Conservation (phyloP, 2,888 invertebrate species). For the Meloe dianella region DNA sequence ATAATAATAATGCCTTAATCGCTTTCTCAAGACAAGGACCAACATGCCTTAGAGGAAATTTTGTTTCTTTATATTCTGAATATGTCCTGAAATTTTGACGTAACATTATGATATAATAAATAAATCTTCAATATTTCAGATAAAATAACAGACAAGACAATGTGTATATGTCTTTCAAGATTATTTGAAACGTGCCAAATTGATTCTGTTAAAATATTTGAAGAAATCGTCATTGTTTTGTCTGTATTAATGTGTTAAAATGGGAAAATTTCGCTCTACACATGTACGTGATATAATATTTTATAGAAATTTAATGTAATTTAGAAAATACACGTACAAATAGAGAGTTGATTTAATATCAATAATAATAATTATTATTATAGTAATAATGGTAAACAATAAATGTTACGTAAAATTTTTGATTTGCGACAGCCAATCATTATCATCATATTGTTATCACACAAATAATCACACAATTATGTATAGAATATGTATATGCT, state of each 20-base stretch:
- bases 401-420: slow-evolving; percentile 23
- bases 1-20: slow-evolving; percentile 43
- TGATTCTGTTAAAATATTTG: background rate
- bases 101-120: background rate
- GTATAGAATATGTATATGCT: slow-evolving; percentile 29
- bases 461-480: slow-evolving; percentile 28
- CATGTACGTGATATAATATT: slow-evolving; percentile 10
- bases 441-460: slow-evolving; percentile 32
- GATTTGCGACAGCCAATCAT: slow-evolving; percentile 42
- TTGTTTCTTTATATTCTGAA: background rate
- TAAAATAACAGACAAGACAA: slow-evolving; percentile 19
- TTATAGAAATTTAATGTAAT: slow-evolving; percentile 10
- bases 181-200: slow-evolving; percentile 18
- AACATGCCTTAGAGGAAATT: slow-evolving; percentile 54
- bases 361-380: background rate
- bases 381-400: slow-evolving; percentile 1
- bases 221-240: background rate
- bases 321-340: background rate
- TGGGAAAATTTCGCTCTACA: background rate
- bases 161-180: slow-evolving; percentile 16
- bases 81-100: background rate
- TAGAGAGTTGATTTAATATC: background rate
- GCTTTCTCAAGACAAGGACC: slow-evolving; percentile 52
- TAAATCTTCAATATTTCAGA: background rate
- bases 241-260: background rate